phyloP scores from a whole-genome alignment of 1,140 invertebrate genomes.

The Lineus longissimus region DNA sequence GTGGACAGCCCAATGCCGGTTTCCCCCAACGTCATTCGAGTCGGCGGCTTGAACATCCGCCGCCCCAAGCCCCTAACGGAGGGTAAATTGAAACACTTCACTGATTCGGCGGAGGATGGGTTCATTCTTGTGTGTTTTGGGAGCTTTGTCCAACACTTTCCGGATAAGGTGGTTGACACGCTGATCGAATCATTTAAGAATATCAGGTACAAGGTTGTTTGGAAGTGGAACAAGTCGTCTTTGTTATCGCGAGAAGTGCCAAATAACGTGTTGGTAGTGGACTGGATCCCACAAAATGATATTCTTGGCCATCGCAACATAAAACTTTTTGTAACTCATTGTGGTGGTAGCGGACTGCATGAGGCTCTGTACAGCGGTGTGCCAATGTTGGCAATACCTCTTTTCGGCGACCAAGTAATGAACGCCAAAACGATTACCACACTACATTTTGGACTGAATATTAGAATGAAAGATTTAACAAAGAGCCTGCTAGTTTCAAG shows the following conservation, averaged over 20 bases:
- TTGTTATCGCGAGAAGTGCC: neutral
- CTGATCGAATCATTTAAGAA: no score
- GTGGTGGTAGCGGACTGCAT: conserved; percentile 29
- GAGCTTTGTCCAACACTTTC: no score
- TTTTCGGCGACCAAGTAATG: conserved; percentile 21
- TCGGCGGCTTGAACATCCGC: neutral
- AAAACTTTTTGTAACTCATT: conserved; percentile 33
- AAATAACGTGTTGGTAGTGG: conserved; percentile 17
- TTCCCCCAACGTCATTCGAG: conserved; percentile 7
- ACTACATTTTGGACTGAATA: conserved; percentile 18
- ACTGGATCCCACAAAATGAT: conserved; percentile 66
- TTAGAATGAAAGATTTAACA: conserved; percentile 16
- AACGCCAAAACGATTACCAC: conserved; percentile 15
- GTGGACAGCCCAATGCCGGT: neutral
- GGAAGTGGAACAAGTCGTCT: no score
- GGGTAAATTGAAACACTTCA: neutral
- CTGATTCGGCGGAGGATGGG: neutral
- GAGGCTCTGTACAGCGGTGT: conserved; percentile 29
- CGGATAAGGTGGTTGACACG: no score
- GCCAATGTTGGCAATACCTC: conserved; percentile 25
- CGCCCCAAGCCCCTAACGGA: neutral
- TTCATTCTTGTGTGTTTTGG: no score
- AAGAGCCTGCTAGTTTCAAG: conserved; percentile 10
- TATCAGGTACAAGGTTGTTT: no score
- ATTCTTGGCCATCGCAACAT: conserved; percentile 26